Evolutionary conservation across 2,888 invertebrate species (phyloP), one percentile per base, ranked within the genome.

Genomic region (Gryllus longicercus): DNA sequence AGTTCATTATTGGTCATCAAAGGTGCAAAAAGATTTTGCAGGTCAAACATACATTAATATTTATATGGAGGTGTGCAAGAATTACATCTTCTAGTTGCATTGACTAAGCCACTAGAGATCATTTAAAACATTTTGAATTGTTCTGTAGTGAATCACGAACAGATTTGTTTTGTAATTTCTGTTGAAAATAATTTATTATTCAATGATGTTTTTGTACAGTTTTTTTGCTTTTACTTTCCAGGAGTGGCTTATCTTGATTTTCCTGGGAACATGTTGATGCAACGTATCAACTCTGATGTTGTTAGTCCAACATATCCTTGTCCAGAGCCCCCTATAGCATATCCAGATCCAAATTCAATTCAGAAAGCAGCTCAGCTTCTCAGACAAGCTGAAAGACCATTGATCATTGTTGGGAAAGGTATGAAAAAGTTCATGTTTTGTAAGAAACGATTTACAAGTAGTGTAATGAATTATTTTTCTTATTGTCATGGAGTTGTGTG

Each of bases 331-430:
- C 93, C 93, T 0, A 85, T 91, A 1, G 89, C 91, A 0, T 91
- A 91, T 85, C 96, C 98, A 0, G 91, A 94, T 83, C 91, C 92
- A 0, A 88, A 88, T 12, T 86, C 91, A 74, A 91, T 98, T n/a
- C 88, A 91, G 3, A 87, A 90, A 81, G 95, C 97, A 0, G 92
- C 93, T 2, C 89, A 91, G 25, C 83, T 95, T 51, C 85, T 99
- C 75, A 87, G 89, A 0, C 87, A 87, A 77, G 96, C 98, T 0
- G 90, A 92, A 85, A 91, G 93, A n/a, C 98, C 98, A 0, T 89
- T 98, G 51, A 90, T 98, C 2, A 94, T 98, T 80, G 90, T 97
- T 51, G 98, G 98, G 82, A 98, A 98, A 89, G 92, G 91, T 90
- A 84, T 82, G 18, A 63, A 16, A 14, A 18, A 49, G 12, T 11